Percentiles rank a stretch among this genome's conserved stretches.
phyloP scores from a whole-genome alignment of 2,888 invertebrate genomes.

The Timandra comae region DNA sequence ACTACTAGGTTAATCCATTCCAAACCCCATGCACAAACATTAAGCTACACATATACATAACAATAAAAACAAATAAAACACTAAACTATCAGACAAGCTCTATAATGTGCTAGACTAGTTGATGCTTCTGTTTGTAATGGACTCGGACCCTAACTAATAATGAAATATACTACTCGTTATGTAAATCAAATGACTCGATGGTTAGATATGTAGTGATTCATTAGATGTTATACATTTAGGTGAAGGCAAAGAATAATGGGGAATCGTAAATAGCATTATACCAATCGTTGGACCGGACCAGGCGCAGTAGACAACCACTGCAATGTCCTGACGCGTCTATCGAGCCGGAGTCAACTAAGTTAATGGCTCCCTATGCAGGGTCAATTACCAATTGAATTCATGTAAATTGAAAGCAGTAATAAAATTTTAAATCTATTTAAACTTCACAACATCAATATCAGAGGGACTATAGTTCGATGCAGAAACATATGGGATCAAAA shows the following conservation, averaged over 20 bases:
- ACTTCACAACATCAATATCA: conserved; percentile 72
- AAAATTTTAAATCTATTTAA: conserved; percentile 48
- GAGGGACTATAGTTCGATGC: conserved; percentile 69
- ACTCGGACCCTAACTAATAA: conserved; percentile 35
- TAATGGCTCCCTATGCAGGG: conserved; percentile 63
- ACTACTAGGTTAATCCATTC: conserved; percentile 32
- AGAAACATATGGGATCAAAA: conserved; percentile 63
- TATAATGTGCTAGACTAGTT: conserved; percentile 38
- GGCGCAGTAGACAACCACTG: conserved; percentile 59
- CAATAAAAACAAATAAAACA: conserved; percentile 37
- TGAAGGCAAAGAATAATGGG: conserved; percentile 37
- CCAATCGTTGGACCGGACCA: conserved; percentile 54
- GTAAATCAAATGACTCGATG: conserved; percentile 42
- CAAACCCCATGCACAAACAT: conserved; percentile 61
- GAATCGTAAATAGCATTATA: conserved; percentile 48
- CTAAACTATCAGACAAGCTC: conserved; percentile 53
- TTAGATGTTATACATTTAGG: conserved; percentile 40
- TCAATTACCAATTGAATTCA: conserved; percentile 36
- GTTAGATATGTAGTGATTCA: conserved; percentile 32
- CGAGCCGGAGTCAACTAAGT: conserved; percentile 68
- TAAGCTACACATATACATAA: conserved; percentile 39
- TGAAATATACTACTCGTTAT: conserved; percentile 40
- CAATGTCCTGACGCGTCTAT: conserved; percentile 61
- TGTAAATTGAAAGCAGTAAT: conserved; percentile 45
- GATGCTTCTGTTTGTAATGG: conserved; percentile 33